Base-by-base conservation (phyloP, 2,888 invertebrate species). In the Phrixothrix hirtus region DNA sequence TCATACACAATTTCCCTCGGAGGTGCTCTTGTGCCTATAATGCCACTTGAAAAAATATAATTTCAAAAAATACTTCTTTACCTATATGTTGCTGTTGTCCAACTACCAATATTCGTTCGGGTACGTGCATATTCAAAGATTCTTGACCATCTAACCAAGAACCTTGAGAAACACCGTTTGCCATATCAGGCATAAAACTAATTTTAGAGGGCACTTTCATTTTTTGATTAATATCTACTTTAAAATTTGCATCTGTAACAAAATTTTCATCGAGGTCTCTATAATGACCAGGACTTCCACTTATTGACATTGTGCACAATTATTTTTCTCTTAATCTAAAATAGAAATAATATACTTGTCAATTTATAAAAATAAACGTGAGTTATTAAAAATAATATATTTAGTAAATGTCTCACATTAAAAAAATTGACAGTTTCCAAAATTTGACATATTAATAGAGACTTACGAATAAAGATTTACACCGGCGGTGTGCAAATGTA, bases 51-150 rank as follows among this genome's bases (percentile, higher is more conserved):
- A n/a, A n/a, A 6, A 12, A 9, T 13, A 2, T 9, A 12, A 12
- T 5, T 2, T 32, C 9, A n/a, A n/a, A n/a, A n/a, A n/a, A n/a
- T n/a, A n/a, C n/a, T 21, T 17, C 27, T 65, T 69, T 72, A 82
- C 83, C 83, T 68, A 83, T 67, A 72, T 84, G 84, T 71, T 86
- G 84, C 67, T 85, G 84, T 74, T 86, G 85, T 71, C 95, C 95
- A 65, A 89, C 83, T 35, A 95, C 89, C 61, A 95, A 81, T 73
- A 96, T 95, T 70, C 94, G 84, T 69, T 95, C 95, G 1, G 95
- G 95, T 26, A 96, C 95, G 70, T 88, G 88, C 95, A 95, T 95
- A 64, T 89, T 87, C 73, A 89, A 86, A 76, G 88, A 89, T 64
- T 91, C 89, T 70, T 83, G 82, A n/a, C 17, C 41, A 1, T 27